A percentile compares a stretch with the other conserved stretches of the same genome.
Evolutionary conservation across 2,797 vertebrate species (phyloP).

Genomic region (Triplophysa bombifrons): DNA sequence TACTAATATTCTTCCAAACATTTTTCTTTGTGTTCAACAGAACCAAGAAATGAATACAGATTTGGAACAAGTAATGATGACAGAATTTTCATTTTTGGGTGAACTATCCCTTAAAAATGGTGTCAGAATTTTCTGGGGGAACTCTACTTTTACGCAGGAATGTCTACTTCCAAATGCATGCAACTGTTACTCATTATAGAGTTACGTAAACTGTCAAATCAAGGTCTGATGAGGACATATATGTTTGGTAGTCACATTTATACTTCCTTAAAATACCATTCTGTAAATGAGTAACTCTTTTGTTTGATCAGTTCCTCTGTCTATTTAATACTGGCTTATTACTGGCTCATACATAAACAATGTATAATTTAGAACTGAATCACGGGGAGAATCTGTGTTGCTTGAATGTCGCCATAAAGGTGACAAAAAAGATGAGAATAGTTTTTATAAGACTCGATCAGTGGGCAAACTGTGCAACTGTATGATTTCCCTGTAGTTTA

Average conservation of each 20-base stretch:
- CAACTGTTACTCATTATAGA: neutral
- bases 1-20: too few species aligned
- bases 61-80: too few species aligned
- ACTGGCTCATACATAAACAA: neutral
- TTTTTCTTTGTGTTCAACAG: too few species aligned
- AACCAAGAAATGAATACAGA: too few species aligned
- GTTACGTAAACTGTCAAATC: neutral
- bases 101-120: too few species aligned
- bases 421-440: neutral
- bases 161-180: neutral
- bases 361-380: neutral
- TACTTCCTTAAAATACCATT: constrained; percentile 20
- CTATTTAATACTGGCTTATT: neutral
- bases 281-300: constrained; percentile 1
- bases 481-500: constrained; percentile 2
- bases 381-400: neutral
- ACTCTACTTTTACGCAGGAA: neutral
- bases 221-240: neutral
- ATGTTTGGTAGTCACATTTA: constrained; percentile 1
- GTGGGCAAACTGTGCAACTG: neutral
- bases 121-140: neutral
- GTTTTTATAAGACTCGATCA: neutral
- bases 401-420: neutral
- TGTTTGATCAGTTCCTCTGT: neutral
- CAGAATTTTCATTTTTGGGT: too few species aligned